Evolutionary conservation across 2,797 vertebrate species (phyloP), one percentile per base, ranked within the genome.

Genomic region (Danio kyathit): DNA sequence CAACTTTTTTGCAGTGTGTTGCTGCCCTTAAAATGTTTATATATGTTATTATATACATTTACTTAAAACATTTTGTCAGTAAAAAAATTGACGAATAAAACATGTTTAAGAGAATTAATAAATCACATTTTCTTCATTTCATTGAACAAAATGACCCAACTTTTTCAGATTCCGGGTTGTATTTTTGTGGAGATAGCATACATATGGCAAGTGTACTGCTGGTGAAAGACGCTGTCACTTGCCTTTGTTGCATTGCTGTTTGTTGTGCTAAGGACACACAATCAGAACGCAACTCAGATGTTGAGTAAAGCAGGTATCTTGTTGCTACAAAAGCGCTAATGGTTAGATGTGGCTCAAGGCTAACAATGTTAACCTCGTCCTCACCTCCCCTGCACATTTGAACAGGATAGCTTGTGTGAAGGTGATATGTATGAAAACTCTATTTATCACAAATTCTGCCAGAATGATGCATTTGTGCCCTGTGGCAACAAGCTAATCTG

Each of bases 401-500:
- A 75, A 21, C 7, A 52, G 29, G 5, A 71, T 54, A 73, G 43
- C 13, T 7, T 71, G 52, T 43, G 46, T 64, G 7, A 38, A 70
- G 69, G 14, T 56, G 65, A 66, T 69, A 21, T 76, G 71, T 63
- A 67, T 61, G 40, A 67, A 86, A 91, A 90, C 76, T 88, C 84
- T 76, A 91, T 92, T 86, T 63, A 86, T 92, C 89, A 91, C 77
- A 38, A 82, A 82, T 83, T 79, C 64, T 46, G 83, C 70, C 75
- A 48, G 71, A 86, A 85, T 85, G 88, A 88, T 84, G 72, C 70
- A 81, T 87, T 65, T 90, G 86, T 61, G 59, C 88, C 82, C 74
- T 79, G 54, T 61, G 65, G 84, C 87, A 85, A 74, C n/a, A 72
- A 82, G 83, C 86, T 85, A 89, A 94, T 86, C 86, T 87, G 90